A percentile compares a stretch with the other conserved stretches of the same genome.
phyloP scores from a whole-genome alignment of 30 jellyfish, hydroid and myxozoan species.

The Aurelia coerulea region DNA sequence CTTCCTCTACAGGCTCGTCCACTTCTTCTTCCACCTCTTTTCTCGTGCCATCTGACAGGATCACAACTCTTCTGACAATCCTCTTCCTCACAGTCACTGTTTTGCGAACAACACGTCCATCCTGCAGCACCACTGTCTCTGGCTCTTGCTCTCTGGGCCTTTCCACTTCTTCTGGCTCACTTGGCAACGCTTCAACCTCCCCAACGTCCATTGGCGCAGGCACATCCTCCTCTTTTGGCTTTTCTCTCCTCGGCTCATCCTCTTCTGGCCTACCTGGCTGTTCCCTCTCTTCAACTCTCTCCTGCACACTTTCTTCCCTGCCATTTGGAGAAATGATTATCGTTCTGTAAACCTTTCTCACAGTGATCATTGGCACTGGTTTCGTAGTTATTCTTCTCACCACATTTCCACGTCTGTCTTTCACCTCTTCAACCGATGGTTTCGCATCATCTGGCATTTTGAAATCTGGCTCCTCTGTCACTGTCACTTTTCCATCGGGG shows the following conservation, averaged over 20 bases:
- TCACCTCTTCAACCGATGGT: conserved; percentile 37
- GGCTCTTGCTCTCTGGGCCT: conserved; percentile 37
- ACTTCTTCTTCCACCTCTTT: conserved; percentile 61
- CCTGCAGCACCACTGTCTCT: conserved; percentile 31
- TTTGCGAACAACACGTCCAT: conserved; percentile 65
- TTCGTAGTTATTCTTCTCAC: conserved; percentile 55
- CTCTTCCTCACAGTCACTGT: conserved; percentile 70
- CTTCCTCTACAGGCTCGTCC: conserved; percentile 33
- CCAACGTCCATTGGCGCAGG: conserved; percentile 45
- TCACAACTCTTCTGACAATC: conserved; percentile 58
- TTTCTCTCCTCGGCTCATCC: conserved; percentile 10
- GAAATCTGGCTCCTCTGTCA: conserved; percentile 75
- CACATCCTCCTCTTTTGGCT: conserved; percentile 19
- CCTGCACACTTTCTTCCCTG: conserved; percentile 57
- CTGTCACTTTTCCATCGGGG: conserved; percentile 70
- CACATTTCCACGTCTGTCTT: conserved; percentile 54
- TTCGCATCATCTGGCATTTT: conserved; percentile 66
- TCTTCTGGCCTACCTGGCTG: conserved; percentile 10
- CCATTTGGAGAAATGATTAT: conserved; percentile 57
- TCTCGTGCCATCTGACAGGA: conserved; percentile 74
- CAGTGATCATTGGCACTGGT: conserved; percentile 58
- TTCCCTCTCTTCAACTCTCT: conserved; percentile 51
- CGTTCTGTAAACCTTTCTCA: conserved; percentile 62
- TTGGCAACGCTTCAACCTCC: conserved; percentile 26
- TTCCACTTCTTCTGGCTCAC: neutral